Evolutionary conservation across 2,797 vertebrate species (phyloP).

Genomic region (Amblyopsis hoosieri): DNA sequence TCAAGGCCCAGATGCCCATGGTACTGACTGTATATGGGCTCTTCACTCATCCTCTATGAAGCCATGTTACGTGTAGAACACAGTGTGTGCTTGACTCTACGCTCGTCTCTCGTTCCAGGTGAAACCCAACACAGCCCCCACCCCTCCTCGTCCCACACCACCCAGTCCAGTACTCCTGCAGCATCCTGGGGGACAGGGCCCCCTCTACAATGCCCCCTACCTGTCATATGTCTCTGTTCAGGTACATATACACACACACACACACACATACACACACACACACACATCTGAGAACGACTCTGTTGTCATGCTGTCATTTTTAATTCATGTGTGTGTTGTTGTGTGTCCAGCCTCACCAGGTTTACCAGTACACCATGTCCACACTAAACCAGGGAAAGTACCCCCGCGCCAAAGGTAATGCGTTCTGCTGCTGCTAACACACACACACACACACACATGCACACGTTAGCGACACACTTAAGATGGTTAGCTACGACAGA

Average conservation of each 20-base stretch:
- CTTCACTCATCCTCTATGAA: too few relatives aligned
- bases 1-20: slow-evolving; percentile 84
- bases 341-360: slow-evolving; percentile 79
- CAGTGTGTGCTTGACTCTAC: neutral
- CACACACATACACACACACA: neutral
- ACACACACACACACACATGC: neutral
- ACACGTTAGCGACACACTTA: too few relatives aligned
- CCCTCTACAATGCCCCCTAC: slow-evolving; percentile 85
- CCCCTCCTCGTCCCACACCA: slow-evolving; percentile 84
- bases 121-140: slow-evolving; percentile 81
- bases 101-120: slow-evolving; percentile 61
- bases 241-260: slow-evolving; percentile 53
- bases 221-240: slow-evolving; percentile 88
- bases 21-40: slow-evolving; percentile 62
- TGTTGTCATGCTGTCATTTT: neutral
- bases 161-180: slow-evolving; percentile 87
- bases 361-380: slow-evolving; percentile 90
- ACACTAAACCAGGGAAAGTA: slow-evolving; percentile 89
- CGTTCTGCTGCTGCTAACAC: neutral
- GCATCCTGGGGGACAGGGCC: slow-evolving; percentile 82
- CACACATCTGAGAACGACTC: neutral
- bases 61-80: neutral
- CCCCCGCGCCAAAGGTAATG: slow-evolving; percentile 84
- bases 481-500: too few relatives aligned
- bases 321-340: neutral